phyloP scores from a whole-genome alignment of 1,140 invertebrate genomes.

The Orius insidiosus region DNA sequence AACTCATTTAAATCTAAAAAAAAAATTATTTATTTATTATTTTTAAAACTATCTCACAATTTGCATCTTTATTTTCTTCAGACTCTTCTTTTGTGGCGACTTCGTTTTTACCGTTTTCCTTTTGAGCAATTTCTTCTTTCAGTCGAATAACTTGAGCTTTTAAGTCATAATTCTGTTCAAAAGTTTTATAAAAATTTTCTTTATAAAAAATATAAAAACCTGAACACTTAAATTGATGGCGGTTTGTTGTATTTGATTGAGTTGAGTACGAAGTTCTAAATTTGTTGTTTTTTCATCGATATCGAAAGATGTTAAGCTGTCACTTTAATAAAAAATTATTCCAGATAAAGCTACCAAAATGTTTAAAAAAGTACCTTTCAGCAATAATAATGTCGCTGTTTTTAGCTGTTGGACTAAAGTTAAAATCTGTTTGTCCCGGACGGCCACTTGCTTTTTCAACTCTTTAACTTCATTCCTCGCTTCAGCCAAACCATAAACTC shows the following conservation, averaged over 20 bases:
- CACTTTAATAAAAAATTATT: background rate
- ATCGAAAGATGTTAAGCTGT: background rate
- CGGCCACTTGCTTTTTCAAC: constrained; percentile 35
- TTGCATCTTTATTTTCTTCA: background rate
- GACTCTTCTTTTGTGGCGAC: background rate
- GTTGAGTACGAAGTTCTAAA: constrained; percentile 11
- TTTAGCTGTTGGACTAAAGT: constrained; percentile 44
- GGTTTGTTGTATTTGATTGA: constrained; percentile 12
- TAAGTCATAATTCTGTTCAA: constrained; percentile 15
- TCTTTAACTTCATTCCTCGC: constrained; percentile 44
- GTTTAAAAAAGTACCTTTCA: background rate
- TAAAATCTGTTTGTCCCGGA: constrained; percentile 43
- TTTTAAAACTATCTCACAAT: background rate
- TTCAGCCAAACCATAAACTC: constrained; percentile 43
- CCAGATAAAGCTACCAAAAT: too few relatives aligned
- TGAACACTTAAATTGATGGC: constrained; percentile 31
- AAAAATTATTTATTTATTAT: background rate
- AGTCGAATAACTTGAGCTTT: constrained; percentile 14
- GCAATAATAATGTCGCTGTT: constrained; percentile 23
- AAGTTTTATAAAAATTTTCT: constrained; percentile 1
- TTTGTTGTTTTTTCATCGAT: constrained; percentile 5
- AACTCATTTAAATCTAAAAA: constrained; percentile 15
- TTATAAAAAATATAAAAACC: constrained; percentile 19
- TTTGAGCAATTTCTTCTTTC: constrained; percentile 8
- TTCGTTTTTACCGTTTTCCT: background rate